Conservation (phyloP, 1,140 invertebrate species). For the Zophobas atratus region DNA sequence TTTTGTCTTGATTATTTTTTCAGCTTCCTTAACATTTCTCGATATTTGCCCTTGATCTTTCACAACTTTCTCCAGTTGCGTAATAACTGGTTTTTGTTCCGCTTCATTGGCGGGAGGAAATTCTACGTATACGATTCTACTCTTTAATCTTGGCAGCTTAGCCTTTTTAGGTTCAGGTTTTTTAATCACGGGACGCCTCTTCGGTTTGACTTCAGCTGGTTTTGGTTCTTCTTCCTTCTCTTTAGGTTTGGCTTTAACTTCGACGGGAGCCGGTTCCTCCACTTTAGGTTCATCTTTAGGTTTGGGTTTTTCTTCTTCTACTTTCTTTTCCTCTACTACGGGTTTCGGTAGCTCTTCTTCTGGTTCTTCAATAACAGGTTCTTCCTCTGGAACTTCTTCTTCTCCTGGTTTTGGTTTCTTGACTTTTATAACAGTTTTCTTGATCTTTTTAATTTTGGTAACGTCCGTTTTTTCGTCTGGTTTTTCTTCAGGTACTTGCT, state of each 20-base stretch:
- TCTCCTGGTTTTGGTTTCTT: slow-evolving; percentile 36
- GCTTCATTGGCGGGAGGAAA: slow-evolving; percentile 72
- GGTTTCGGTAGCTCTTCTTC: slow-evolving; percentile 25
- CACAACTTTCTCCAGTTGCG: slow-evolving; percentile 69
- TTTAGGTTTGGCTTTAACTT: slow-evolving; percentile 32
- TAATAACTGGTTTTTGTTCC: slow-evolving; percentile 71
- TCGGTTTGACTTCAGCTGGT: slow-evolving; percentile 76
- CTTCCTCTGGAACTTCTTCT: slow-evolving; percentile 35
- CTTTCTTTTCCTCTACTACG: slow-evolving; percentile 36
- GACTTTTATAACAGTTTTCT: slow-evolving; percentile 24
- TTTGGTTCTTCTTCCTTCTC: slow-evolving; percentile 60
- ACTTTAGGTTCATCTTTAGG: slow-evolving; percentile 16
- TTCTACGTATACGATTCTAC: slow-evolving; percentile 73
- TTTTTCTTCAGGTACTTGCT: slow-evolving; percentile 48
- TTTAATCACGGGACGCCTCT: slow-evolving; percentile 70
- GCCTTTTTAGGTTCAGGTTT: slow-evolving; percentile 69
- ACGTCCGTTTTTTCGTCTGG: slow-evolving; percentile 45
- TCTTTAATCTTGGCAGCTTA: slow-evolving; percentile 79
- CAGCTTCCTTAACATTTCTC: slow-evolving; percentile 80
- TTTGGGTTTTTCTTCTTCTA: slow-evolving; percentile 13
- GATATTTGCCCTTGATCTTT: slow-evolving; percentile 78
- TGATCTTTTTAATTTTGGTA: slow-evolving; percentile 23
- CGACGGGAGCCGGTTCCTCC: slow-evolving; percentile 23
- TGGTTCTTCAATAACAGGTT: slow-evolving; percentile 23
- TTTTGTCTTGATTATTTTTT: slow-evolving; percentile 74